Conservation (phyloP, 2,797 vertebrate genomes). For the Tiaroga cobitis region DNA sequence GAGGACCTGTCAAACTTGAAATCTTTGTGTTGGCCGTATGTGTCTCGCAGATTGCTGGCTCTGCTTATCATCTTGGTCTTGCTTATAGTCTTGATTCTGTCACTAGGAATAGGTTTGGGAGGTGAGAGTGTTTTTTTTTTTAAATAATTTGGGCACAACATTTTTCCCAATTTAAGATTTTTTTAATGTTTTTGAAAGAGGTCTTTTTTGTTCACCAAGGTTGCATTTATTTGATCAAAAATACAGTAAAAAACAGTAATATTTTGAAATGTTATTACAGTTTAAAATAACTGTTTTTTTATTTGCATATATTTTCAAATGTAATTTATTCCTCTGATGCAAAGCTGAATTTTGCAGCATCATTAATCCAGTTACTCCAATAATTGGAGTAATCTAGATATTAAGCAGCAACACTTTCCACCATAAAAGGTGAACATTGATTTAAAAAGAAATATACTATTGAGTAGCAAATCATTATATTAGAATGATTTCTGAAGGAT, state of each 20-base stretch:
- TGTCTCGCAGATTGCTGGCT: constrained; percentile 48
- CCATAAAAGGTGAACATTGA: neutral
- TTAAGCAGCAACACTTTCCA: neutral
- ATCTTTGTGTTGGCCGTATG: constrained; percentile 47
- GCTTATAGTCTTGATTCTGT: constrained; percentile 54
- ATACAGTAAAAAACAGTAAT: neutral
- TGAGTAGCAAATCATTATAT: neutral
- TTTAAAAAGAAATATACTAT: neutral
- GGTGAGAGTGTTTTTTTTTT: constrained; percentile 50
- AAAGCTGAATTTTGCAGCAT: neutral
- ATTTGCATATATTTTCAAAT: no score
- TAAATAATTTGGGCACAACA: neutral
- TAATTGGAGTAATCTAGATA: neutral
- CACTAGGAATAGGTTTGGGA: constrained; percentile 64
- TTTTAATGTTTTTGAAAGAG: neutral
- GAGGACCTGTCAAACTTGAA: constrained; percentile 48
- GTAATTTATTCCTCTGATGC: no score
- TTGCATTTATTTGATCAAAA: neutral
- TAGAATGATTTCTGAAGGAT: neutral
- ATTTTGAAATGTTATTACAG: neutral
- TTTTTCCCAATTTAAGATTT: neutral
- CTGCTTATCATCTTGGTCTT: constrained; percentile 58
- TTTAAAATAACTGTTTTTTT: no score
- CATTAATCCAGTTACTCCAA: neutral
- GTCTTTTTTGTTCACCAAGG: neutral